Evolutionary conservation across 35 echinoderm and acorn worm species (phyloP).

Genomic region (Apostichopus japonicus): DNA sequence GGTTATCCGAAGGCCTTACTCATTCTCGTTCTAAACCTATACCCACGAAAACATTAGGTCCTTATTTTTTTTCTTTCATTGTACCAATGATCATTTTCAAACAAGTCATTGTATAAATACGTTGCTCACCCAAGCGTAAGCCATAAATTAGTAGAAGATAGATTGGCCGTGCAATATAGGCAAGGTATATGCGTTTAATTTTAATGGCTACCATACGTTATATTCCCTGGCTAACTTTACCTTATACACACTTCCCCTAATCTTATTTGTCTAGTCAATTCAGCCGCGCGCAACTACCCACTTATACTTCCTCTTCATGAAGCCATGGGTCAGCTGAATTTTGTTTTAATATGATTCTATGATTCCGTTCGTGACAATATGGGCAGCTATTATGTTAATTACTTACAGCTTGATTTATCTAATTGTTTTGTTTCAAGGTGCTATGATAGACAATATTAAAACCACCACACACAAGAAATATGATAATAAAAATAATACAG

Average conservation of each 20-base stretch:
- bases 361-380: conserved; percentile 34
- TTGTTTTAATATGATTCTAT: neutral
- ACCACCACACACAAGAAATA: neutral
- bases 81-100: too few species aligned
- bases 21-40: neutral
- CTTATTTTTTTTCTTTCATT: too few species aligned
- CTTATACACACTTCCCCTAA: neutral
- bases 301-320: neutral
- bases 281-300: neutral
- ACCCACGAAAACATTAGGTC: too few species aligned
- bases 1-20: conserved; percentile 30
- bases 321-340: conserved; percentile 3
- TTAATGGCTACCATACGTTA: neutral
- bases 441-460: neutral
- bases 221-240: neutral
- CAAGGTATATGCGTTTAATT: neutral
- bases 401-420: conserved; percentile 11
- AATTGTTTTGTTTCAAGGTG: neutral
- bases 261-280: neutral
- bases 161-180: too few species aligned
- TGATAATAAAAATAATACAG: neutral
- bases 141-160: neutral
- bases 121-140: neutral
- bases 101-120: too few species aligned
- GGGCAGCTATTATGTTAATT: neutral